A percentile compares a stretch with the other conserved stretches of the same genome.
phyloP scores from a whole-genome alignment of 2,797 vertebrate species.

The Sebastes trivittatus region DNA sequence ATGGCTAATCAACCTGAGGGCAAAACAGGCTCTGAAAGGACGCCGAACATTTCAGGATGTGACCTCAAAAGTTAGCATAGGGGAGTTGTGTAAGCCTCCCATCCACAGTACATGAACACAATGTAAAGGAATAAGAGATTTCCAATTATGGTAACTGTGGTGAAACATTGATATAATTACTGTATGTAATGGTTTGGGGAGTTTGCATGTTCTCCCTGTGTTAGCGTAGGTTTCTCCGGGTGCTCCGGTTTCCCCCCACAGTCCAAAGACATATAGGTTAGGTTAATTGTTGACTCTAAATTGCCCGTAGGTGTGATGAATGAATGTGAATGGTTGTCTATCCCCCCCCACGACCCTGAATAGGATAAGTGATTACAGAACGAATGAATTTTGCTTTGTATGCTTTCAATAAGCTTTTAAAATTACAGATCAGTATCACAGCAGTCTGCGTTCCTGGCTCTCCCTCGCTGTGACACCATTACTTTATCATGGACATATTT shows the following conservation, averaged over 20 bases:
- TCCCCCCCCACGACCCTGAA: no score
- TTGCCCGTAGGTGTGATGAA: no score
- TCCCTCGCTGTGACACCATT: background rate
- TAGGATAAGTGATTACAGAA: no score
- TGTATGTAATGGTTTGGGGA: background rate
- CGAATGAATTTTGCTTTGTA: background rate
- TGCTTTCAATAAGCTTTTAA: background rate
- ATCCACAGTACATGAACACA: background rate
- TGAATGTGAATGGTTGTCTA: background rate
- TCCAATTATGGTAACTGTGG: background rate
- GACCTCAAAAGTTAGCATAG: constrained; percentile 6
- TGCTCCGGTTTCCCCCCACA: no score
- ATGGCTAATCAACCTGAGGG: constrained; percentile 48
- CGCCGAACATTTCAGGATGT: constrained; percentile 8
- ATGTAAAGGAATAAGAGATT: background rate
- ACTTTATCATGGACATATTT: constrained; percentile 7
- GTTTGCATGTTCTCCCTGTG: no score
- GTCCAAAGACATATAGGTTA: no score
- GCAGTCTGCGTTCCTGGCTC: background rate
- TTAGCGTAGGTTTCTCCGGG: no score
- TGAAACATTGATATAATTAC: background rate
- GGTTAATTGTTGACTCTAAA: no score
- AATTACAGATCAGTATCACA: background rate
- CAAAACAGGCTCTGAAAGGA: constrained; percentile 18
- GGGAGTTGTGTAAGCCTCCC: constrained; percentile 13